Evolutionary conservation across 2,797 vertebrate genomes (phyloP), one percentile per base, ranked within the genome.

Genomic region (Melanotaenia parkinsoni): DNA sequence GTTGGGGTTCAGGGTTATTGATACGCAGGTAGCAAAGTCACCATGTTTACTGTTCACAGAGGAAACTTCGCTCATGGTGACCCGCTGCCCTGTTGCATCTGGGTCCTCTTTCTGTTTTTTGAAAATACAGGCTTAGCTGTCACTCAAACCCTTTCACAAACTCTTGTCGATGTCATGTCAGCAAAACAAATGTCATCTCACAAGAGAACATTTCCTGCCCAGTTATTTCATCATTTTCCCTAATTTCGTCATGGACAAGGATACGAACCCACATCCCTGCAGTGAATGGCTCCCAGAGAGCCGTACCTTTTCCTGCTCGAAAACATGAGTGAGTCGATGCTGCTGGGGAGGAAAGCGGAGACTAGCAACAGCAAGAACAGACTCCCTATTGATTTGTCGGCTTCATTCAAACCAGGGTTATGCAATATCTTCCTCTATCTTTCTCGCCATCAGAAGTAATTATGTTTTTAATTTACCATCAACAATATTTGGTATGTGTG

Each of bases 1-100:
- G 85, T 82, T 79, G 73, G 75, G 40, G 85, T 85, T 90, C 83
- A 89, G 90, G 92, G 87, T 89, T 86, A 86, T 85, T 68, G 85
- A 71, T 77, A 77, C 68, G 12, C 83, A 30, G 68, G 35, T 70
- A n/a, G 85, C 82, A 68, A 64, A 63, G 82, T 63, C 77, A 60
- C 80, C 20, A 59, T 89, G 91, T 88, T 87, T 72, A 75, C 66
- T 82, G 86, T 90, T 84, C 74, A 28, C 20, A 40, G 64, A 67
- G 79, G 88, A 79, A 79, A 85, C 70, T 47, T 10, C 12, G 78
- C 79, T 83, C 67, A 4, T 32, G 45, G 4, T 28, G 50, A 85
- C 88, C 88, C 11, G 16, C 26, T 67, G 76, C 76, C 78, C 82
- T 9, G 37, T 75, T 69, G 77, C 88, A 89, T 80, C 85, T 86